Evolutionary conservation across 2,888 invertebrate species (phyloP), one percentile per base, ranked within the genome.

Genomic region (Noctua pronuba): DNA sequence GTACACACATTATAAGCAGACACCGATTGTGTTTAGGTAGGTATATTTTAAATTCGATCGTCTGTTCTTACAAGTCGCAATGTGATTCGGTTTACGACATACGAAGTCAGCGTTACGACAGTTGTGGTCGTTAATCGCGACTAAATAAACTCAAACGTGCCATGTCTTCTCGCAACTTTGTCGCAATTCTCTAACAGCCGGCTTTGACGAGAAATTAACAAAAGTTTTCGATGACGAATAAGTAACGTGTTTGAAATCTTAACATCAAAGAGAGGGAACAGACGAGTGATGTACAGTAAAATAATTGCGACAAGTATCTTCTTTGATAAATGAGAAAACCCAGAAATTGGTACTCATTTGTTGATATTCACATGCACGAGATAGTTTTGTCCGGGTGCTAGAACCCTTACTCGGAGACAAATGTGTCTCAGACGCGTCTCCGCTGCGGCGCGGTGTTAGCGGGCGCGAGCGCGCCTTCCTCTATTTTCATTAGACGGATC

Each of bases 401-500:
- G 72, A 73, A 86, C 75, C 79, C 65, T 65, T 71, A 77, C 75
- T 83, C 80, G 73, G 83, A 88, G 90, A 90, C 85, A 86, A 79
- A 89, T 89, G 88, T 88, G 88, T 91, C 85, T 88, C 76, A 77
- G 80, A 67, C 87, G 80, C 86, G 84, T 88, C 84, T 84, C 77
- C 84, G 81, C 75, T 52, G 38, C 75, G 74, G 69, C 83, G 85
- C 84, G 85, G 79, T 85, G 89, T 90, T 89, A 88, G 89, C 90
- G 89, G 89, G 88, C 86, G 73, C 86, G 91, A 91, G 91, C 89
- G 92, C 91, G 92, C 85, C 91, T 92, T 92, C 91, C 93, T 95
- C 95, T 93, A 95, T 96, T 96, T 95, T 96, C 96, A 95, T 96
- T 95, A 95, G 93, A 92, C 91, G 91, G 92, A 93, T 94, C 95